Base-by-base conservation (phyloP, 2,888 invertebrate genomes). In the Amaurobius ferox region DNA sequence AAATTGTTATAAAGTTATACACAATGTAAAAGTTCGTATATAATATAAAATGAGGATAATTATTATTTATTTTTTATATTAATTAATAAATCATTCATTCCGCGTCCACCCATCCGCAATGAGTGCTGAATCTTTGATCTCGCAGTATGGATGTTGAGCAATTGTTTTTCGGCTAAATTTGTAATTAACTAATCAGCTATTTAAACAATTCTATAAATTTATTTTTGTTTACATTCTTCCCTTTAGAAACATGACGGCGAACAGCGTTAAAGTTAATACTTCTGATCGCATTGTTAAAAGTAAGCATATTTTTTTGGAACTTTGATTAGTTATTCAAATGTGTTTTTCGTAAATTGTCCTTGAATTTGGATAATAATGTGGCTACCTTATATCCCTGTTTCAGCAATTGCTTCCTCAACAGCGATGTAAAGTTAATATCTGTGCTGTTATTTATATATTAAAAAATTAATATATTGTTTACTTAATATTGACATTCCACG, bases 271-370 rank as follows among this genome's bases (percentile, higher is more conserved):
- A 85, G 77, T 40, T 32, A 70, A 23, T 28, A 62, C 83, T 44
- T 77, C 83, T 55, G 83, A 85, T 64, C 83, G 83, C 23, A 72
- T 85, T 66, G 72, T 85, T 26, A 85, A 85, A 85, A 77, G 83
- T 85, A 72, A 64, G 77, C 61, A 61, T 28, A 40, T 68, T 68
- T 64, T 55, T n/a, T n/a, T 32, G 32, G 5, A 3, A 9, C 32
- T 23, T 32, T 35, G 55, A 55, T 35, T 55, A 55, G 19, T 55
- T n/a, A n/a, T 55, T 55, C 23, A 1, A 55, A 55, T 55, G 23
- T 55, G 23, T 55, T 23, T 55, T 55, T 55, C 55, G 3, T 1
- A 1, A 55, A 19, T 23, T 55, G 55, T 55, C 55, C 55, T 55
- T 55, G 55, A 55, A 55, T 23, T 55, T 23, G 5, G 2, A 23